These are phyloP conservation scores for Drosophila grimshawi DNA, from an alignment of 1,140 invertebrate genomes.

Conservation along the genomic window DNA sequence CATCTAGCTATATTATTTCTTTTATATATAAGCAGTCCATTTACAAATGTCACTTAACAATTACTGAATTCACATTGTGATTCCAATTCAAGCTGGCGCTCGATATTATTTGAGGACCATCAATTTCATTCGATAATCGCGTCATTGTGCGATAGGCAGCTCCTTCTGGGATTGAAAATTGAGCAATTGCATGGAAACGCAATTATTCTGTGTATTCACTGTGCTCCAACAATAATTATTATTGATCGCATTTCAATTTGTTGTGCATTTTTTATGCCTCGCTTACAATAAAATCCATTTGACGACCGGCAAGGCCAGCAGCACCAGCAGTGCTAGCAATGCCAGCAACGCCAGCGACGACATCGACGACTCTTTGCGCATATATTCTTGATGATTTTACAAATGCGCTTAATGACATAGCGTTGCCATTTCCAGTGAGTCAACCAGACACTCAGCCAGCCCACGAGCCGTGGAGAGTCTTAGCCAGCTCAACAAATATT, in stretches of 20 bases:
- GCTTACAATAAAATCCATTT: conserved; percentile 65
- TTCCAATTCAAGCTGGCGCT: conserved; percentile 17
- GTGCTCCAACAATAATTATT: conserved; percentile 75
- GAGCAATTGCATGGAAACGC: conserved; percentile 81
- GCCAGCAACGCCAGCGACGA: conserved; percentile 43
- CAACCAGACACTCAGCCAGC: background rate
- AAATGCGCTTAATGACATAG: conserved; percentile 79
- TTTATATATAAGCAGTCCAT: background rate
- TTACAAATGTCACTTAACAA: conserved; percentile 26
- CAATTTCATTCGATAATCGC: conserved; percentile 52
- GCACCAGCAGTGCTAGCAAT: conserved; percentile 17
- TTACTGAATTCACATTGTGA: conserved; percentile 1
- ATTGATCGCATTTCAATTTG: conserved; percentile 82
- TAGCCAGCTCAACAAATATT: conserved; percentile 34
- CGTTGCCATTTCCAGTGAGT: conserved; percentile 49
- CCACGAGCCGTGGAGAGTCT: background rate
- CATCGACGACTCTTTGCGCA: conserved; percentile 42
- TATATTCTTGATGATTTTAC: conserved; percentile 76
- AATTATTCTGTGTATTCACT: conserved; percentile 80
- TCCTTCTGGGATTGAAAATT: conserved; percentile 80
- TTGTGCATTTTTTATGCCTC: conserved; percentile 73
- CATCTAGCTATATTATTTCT: background rate
- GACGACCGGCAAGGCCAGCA: conserved; percentile 33
- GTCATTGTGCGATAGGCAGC: conserved; percentile 49
- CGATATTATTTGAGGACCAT: conserved; percentile 47